Conservation (phyloP, 2,113 vertebrate genomes). For the Alces alces region DNA sequence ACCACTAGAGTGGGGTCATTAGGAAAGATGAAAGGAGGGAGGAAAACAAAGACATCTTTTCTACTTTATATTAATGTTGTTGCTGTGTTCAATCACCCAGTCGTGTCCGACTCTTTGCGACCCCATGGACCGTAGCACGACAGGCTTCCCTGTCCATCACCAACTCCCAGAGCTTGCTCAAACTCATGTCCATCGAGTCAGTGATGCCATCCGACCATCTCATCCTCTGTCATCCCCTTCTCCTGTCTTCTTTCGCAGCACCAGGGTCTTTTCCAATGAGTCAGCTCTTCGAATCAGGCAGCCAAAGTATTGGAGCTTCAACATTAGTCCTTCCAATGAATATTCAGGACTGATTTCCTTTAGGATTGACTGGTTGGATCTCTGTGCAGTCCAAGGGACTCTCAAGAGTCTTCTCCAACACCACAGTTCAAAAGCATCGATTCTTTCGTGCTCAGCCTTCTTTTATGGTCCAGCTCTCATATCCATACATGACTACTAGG, state of each 20-base stretch:
- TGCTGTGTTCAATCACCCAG: background rate
- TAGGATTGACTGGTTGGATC: background rate
- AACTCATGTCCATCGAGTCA: background rate
- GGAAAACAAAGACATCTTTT: slow-evolving; percentile 12
- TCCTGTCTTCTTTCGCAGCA: background rate
- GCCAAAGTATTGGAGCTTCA: background rate
- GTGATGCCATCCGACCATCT: background rate
- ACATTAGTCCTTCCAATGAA: background rate
- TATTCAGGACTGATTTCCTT: background rate
- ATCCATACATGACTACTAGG: background rate
- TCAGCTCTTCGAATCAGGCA: background rate
- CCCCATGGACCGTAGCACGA: background rate
- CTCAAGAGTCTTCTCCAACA: background rate
- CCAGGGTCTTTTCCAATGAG: background rate
- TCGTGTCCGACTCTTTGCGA: background rate
- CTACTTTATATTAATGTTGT: background rate
- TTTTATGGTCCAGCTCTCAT: background rate
- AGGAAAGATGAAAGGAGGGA: background rate
- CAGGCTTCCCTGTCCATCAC: background rate
- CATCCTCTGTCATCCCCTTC: background rate
- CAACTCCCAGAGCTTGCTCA: background rate
- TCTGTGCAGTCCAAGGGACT: background rate
- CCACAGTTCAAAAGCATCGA: background rate
- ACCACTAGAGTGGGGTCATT: background rate
- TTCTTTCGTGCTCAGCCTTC: background rate